Evolutionary conservation across 2,797 vertebrate species (phyloP), one percentile per base, ranked within the genome.

Genomic region (Sebastes melanostomus): DNA sequence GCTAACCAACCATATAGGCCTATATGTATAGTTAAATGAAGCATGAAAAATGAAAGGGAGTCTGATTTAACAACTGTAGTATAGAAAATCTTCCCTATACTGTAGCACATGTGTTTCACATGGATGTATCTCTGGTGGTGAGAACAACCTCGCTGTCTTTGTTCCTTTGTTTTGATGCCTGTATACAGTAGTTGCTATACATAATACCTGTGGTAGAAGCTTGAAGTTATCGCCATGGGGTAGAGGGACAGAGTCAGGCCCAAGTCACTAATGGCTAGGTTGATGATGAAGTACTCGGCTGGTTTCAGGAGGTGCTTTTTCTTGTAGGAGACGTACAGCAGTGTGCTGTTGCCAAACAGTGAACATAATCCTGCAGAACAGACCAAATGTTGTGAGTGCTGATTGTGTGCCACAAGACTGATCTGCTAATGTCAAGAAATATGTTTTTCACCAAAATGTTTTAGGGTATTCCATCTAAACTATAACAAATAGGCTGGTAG

Each of bases 191-290:
- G n/a, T 7, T 24, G n/a, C 46, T 5, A 27, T 20, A 30, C 56
- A 46, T 9, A 72, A 81, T 92, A 96, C 96, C 96, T 96, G 95
- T 96, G 96, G 71, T 95, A 94, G 85, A 97, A 80, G 82, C 96
- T 97, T 73, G 96, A 97, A 46, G 92, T 93, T 79, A 96, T 94
- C 1, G 96, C 96, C 86, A 96, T 93, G 36, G 96, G 96, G 84
- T 96, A 96, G 72, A 97, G 93, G 20, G 94, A 95, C 85, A 96
- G 79, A 25, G 96, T 97, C 85, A 96, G 95, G 78, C 95, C 94
- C 93, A 97, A 81, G 86, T 97, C 96, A 69, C 96, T 96, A 27
- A 96, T 36, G n/a, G 96, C 96, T 4, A 96, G 91, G 89, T 97
- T 97, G 88, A 96, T 84, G 80, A 97, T 96, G 88, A 97, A 96